phyloP scores from a whole-genome alignment of 2,113 vertebrate genomes.

The Colaptes auratus region DNA sequence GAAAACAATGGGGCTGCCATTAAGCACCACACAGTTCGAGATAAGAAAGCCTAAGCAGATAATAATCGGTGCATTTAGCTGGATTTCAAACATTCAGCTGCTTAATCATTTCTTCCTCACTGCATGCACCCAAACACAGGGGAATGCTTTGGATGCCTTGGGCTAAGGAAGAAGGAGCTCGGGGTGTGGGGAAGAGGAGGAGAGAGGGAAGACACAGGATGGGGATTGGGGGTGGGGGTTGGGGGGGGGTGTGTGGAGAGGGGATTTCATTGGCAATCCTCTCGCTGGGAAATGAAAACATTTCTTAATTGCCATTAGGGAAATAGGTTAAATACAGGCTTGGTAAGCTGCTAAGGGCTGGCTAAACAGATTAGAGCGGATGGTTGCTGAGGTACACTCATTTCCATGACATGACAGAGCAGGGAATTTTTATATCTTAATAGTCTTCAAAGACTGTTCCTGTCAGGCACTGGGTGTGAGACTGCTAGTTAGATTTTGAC shows the following conservation, averaged over 20 bases:
- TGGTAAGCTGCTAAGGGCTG: conserved; percentile 74
- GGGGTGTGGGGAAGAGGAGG: not conserved
- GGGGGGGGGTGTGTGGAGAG: not conserved
- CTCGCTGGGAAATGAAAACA: conserved; percentile 78
- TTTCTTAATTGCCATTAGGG: conserved; percentile 81
- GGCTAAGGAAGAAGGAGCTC: conserved; percentile 42
- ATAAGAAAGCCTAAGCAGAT: conserved; percentile 84
- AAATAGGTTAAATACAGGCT: conserved; percentile 82
- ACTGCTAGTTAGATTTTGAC: conserved; percentile 68
- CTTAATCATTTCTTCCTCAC: conserved; percentile 80
- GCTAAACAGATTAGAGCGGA: conserved; percentile 78
- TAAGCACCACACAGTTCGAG: conserved; percentile 75
- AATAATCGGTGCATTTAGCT: conserved; percentile 81
- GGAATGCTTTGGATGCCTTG: conserved; percentile 68
- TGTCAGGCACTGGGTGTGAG: conserved; percentile 63
- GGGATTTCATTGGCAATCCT: conserved; percentile 73
- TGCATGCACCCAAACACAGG: conserved; percentile 65
- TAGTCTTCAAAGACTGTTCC: conserved; percentile 58
- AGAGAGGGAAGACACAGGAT: not conserved
- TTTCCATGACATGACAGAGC: conserved; percentile 66
- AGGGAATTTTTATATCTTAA: conserved; percentile 68
- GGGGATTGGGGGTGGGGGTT: not conserved
- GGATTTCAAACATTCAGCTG: conserved; percentile 80
- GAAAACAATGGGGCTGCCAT: conserved; percentile 77
- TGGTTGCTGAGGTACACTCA: conserved; percentile 68